Evolutionary conservation across 2,797 vertebrate genomes (phyloP), one percentile per base, ranked within the genome.

Genomic region (Echeneis naucrates): DNA sequence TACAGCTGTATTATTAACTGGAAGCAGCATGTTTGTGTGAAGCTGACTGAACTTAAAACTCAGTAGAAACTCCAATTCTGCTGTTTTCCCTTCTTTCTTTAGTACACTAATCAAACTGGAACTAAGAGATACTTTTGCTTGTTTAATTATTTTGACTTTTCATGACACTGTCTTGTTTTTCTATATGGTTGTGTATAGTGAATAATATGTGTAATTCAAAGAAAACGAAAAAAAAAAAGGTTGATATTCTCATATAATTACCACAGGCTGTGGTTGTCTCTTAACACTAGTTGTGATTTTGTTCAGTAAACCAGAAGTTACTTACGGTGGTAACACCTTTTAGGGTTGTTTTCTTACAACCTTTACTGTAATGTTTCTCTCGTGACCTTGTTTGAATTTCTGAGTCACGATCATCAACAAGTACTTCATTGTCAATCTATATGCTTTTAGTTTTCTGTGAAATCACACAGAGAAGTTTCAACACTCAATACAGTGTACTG

Each of bases 401-500:
- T 5, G n/a, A n/a, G n/a, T n/a, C n/a, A n/a, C 68, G 33, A 1
- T 19, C 16, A 5, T 8, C 30, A 11, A 32, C 8, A 45, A 1
- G 9, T 38, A 48, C 51, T 53, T 42, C 42, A 56, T 9, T 23
- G 37, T 68, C 19, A 71, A 7, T 51, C 12, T 27, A 3, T 48
- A 38, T 21, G n/a, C 37, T 38, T 64, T 30, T 68, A 57, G 32
- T 60, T 53, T 26, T 17, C 11, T 23, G 3, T 52, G n/a, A 5
- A 32, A 37, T 17, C 12, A 23, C 1, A 45, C 48, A 42, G 4
- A 42, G 26, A 35, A 2, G 44, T 56, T 59, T 64, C 57, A 71
- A 17, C 42, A 60, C 30, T 55, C 54, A 37, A 8, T 53, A 51
- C 62, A 52, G 21, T 40, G 17, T 48, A 23, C 32, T 55, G 23